Conservation (phyloP, 2,113 vertebrate species). For the Spizaetus ornatus region DNA sequence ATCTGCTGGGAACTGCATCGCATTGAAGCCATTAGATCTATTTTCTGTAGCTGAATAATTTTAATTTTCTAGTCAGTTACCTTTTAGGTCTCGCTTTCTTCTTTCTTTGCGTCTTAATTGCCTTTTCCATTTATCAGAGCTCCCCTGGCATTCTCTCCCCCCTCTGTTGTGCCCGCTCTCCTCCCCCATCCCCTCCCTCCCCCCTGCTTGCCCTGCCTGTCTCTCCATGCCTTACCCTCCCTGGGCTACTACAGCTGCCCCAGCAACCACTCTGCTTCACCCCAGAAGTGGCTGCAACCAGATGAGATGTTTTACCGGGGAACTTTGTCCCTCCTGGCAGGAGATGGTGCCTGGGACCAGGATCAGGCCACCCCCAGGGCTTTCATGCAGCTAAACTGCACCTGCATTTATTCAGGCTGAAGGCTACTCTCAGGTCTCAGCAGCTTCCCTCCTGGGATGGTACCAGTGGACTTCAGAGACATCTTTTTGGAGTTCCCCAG, state of each 20-base stretch:
- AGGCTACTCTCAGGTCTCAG: not conserved
- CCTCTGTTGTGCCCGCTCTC: fast-evolving
- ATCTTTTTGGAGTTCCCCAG: not conserved
- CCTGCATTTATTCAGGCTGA: not conserved
- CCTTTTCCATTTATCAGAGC: not conserved
- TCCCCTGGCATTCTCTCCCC: not conserved
- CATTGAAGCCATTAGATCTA: not conserved
- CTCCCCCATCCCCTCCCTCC: not conserved
- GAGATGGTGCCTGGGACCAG: not conserved
- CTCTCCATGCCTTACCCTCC: not conserved
- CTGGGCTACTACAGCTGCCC: not conserved
- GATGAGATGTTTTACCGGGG: not conserved
- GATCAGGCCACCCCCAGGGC: not conserved
- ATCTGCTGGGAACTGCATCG: not conserved
- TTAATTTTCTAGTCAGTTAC: constrained; percentile 71
- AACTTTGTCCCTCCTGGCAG: not conserved
- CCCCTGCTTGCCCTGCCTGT: not conserved
- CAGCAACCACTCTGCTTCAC: not conserved
- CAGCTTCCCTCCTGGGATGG: not conserved
- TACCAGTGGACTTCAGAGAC: not conserved
- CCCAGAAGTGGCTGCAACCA: not conserved
- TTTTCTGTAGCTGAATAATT: constrained; percentile 66
- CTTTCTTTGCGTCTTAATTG: constrained; percentile 42
- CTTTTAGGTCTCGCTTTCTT: constrained; percentile 24
- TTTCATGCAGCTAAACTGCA: not conserved